Evolutionary conservation across 35 echinoderm and acorn worm species (phyloP).

Genomic region (Heliocidaris erythrogramma): DNA sequence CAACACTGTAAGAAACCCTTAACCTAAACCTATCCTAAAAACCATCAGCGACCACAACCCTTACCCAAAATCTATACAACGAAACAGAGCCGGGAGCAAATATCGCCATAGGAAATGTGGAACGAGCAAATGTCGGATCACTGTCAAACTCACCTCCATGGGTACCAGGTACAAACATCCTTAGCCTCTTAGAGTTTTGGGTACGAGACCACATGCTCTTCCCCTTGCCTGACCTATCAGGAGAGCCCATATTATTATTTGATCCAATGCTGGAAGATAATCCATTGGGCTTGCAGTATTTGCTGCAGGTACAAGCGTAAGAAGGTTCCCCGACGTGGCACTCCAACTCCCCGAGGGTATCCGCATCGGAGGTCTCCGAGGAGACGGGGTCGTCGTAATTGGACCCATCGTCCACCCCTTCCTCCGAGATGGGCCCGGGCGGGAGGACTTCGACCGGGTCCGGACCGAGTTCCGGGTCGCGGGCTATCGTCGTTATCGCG

Average conservation of each 20-base stretch:
- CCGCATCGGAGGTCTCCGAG: conserved; percentile 27
- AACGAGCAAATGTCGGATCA: no score
- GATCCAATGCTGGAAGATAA: neutral
- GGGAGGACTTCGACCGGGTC: neutral
- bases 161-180: conserved; percentile 80
- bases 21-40: no score
- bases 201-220: conserved; percentile 92
- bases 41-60: no score
- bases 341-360: conserved; percentile 55
- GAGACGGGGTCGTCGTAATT: conserved; percentile 46
- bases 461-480: conserved; percentile 14
- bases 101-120: no score
- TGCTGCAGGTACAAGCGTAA: conserved; percentile 79
- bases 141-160: conserved; percentile 75
- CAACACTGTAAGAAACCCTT: no score
- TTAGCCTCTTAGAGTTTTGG: conserved; percentile 75
- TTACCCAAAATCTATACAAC: no score
- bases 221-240: conserved; percentile 62
- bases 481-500: neutral
- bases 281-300: conserved; percentile 78
- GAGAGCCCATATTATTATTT: conserved; percentile 55
- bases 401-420: neutral
- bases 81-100: no score
- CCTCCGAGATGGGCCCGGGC: neutral
- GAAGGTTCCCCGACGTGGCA: conserved; percentile 42